phyloP scores from a whole-genome alignment of 2,888 invertebrate species.

The Drosophila recens region DNA sequence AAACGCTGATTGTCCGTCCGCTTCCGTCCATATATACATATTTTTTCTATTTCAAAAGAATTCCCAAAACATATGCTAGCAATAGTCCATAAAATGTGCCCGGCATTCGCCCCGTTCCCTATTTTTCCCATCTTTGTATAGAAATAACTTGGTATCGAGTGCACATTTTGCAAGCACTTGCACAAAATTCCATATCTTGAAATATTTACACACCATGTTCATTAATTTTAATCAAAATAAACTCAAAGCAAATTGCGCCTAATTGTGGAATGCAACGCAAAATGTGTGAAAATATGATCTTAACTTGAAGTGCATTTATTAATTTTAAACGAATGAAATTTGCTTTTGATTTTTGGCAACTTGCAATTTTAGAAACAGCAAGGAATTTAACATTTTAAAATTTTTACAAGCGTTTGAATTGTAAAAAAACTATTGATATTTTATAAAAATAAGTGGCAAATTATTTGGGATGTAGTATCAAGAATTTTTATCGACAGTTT shows the following conservation, averaged over 20 bases:
- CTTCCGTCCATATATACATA: neutral
- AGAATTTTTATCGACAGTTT: no score
- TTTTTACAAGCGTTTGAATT: neutral
- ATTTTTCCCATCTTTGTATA: neutral
- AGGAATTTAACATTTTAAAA: neutral
- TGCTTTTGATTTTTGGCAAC: neutral
- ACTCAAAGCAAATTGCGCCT: conserved; percentile 14
- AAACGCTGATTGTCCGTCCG: neutral
- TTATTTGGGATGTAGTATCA: no score
- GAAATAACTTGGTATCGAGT: conserved; percentile 22
- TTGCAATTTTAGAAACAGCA: neutral
- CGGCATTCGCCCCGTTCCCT: neutral
- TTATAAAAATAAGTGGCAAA: no score
- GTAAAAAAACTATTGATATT: no score
- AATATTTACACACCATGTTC: conserved; percentile 13
- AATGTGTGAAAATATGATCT: conserved; percentile 7
- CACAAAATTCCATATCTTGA: conserved; percentile 16
- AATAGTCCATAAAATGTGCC: conserved; percentile 27
- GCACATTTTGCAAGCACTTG: conserved; percentile 29
- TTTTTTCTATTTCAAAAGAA: conserved; percentile 19
- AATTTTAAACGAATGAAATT: neutral
- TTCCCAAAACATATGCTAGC: conserved; percentile 32
- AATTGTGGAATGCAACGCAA: conserved; percentile 9
- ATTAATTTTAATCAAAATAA: conserved; percentile 18
- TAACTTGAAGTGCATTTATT: neutral